These are phyloP conservation scores for Bos indicus DNA, from an alignment of 2,113 vertebrate genomes.

Conservation along the genomic window DNA sequence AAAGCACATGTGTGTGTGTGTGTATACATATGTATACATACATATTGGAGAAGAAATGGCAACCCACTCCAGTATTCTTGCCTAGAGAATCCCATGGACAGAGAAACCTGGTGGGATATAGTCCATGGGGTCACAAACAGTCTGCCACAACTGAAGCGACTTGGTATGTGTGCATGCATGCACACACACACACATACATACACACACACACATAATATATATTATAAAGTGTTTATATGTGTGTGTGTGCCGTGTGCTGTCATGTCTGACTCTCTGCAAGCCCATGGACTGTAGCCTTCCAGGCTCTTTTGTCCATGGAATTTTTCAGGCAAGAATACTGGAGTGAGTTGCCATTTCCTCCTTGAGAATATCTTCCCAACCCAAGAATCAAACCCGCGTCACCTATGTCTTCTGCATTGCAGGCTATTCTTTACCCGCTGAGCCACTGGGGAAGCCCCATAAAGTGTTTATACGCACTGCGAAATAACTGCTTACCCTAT, in stretches of 20 bases:
- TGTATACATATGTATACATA: not conserved
- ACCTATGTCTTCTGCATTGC: not conserved
- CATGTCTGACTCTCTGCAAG: not conserved
- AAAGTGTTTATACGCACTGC: not conserved
- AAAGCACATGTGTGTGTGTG: not conserved
- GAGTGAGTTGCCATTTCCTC: not conserved
- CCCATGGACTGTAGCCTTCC: not conserved
- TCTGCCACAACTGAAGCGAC: not conserved
- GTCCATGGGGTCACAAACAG: not conserved
- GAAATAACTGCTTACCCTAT: not conserved
- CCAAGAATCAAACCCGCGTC: not conserved
- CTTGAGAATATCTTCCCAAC: not conserved
- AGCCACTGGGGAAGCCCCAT: not conserved
- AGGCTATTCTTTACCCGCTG: not conserved
- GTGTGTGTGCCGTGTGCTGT: not conserved
- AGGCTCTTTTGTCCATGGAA: not conserved
- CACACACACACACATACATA: fast-evolving
- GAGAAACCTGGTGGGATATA: not conserved
- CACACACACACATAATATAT: not conserved
- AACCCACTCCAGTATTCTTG: not conserved
- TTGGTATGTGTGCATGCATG: not conserved
- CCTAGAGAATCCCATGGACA: not conserved
- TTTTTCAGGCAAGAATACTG: not conserved
- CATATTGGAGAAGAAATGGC: not conserved
- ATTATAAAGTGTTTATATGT: not conserved